These are phyloP conservation scores for Trichonephila clavata DNA, from an alignment of 1,140 invertebrate genomes.

Conservation along the genomic window DNA sequence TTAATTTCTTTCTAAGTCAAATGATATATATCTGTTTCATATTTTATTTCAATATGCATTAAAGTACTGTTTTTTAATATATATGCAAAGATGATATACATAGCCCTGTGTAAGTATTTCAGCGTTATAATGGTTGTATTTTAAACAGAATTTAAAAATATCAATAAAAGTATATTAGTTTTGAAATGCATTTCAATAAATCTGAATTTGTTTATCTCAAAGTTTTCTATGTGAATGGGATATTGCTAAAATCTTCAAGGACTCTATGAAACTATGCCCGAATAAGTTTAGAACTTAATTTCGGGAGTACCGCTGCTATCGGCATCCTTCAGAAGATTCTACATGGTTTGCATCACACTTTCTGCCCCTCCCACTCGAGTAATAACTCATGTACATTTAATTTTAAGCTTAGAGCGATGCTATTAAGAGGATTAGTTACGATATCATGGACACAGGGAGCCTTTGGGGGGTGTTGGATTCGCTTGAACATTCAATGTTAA, in stretches of 20 bases:
- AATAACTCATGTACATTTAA: conserved; percentile 76
- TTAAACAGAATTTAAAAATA: no score
- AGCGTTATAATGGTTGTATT: no score
- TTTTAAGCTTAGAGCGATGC: conserved; percentile 69
- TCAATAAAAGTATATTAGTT: no score
- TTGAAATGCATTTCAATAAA: no score
- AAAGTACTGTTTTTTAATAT: no score
- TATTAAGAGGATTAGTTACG: conserved; percentile 70
- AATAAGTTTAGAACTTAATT: conserved; percentile 66
- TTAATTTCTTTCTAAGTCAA: no score
- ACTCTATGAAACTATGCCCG: conserved; percentile 7
- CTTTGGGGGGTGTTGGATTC: conserved; percentile 35
- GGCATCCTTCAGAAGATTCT: conserved; percentile 52
- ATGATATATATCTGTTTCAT: no score
- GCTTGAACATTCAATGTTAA: conserved; percentile 58
- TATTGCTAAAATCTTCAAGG: background rate
- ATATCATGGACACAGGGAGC: conserved; percentile 33
- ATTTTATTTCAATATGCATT: no score
- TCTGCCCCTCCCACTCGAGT: background rate
- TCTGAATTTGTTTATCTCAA: background rate
- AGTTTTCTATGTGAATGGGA: background rate
- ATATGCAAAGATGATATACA: no score
- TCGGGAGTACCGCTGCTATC: conserved; percentile 46
- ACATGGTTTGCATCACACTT: background rate
- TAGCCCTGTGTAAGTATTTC: no score